Evolutionary conservation across 2,797 vertebrate genomes (phyloP), one percentile per base, ranked within the genome.

Genomic region (Alca torda): DNA sequence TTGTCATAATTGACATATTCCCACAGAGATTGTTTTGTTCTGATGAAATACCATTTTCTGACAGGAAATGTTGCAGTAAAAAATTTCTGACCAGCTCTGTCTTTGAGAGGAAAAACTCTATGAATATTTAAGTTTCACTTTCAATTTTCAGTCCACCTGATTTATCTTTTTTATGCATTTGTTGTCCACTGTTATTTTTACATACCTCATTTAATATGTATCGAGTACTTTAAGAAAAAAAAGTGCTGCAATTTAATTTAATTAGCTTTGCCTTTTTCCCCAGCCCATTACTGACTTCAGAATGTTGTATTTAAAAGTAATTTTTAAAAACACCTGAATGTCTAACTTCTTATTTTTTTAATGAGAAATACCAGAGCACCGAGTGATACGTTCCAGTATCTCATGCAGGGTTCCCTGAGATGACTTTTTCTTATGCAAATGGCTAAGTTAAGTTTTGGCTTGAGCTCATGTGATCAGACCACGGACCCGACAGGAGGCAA

Each of bases 131-230:
- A 90, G 24, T 54, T 87, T 91, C 23, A 37, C 10, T 91, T 94
- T 80, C 78, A 80, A 81, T 84, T 94, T 95, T 88, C 39, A 60
- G 39, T 76, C 57, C 43, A 95, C 16, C 43, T 45, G 59, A 54
- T 74, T 31, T 76, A 7, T 39, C 4, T 33, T 61, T 83, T 61
- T 87, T 74, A 21, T 43, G 35, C n/a, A 77, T 91, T 75, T 92
- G 30, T 93, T 95, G 78, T 77, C 37, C n/a, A 31, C 12, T 75
- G 56, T 70, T 84, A 92, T 96, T 97, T 96, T 93, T 81, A 93
- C 96, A 60, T 84, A 89, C 92, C 69, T 93, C 61, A 87, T 97
- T 94, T 93, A 94, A 97, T 87, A 89, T 96, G 90, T 95, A 96
- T 85, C 18, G 89, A 87, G 69, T 70, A 82, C 87, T 95, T 95